Evolutionary conservation across 2,113 vertebrate species (phyloP).

Genomic region (Gopherus evgoodei): DNA sequence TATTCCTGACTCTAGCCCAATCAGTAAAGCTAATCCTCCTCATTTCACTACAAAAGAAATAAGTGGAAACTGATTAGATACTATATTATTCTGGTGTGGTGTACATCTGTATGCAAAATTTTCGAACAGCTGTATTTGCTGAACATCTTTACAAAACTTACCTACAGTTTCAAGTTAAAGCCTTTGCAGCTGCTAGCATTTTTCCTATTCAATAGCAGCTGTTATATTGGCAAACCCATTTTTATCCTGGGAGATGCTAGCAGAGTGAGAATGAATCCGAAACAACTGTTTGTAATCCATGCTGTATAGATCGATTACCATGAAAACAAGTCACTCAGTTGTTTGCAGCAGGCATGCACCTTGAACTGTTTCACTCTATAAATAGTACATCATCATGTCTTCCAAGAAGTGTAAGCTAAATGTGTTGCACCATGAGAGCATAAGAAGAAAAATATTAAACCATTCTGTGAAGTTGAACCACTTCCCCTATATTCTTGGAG

Average conservation of each 20-base stretch:
- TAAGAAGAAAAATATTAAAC: fast-evolving
- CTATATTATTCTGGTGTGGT: background rate
- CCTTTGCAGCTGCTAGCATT: conserved; percentile 39
- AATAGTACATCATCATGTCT: background rate
- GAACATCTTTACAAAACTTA: conserved; percentile 40
- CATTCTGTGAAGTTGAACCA: fast-evolving
- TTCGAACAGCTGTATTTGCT: conserved; percentile 46
- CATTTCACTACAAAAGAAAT: background rate
- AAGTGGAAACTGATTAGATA: fast-evolving
- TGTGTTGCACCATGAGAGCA: background rate
- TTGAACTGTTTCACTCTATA: background rate
- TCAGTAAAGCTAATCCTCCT: background rate
- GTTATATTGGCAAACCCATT: conserved; percentile 17
- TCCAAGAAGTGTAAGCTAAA: background rate
- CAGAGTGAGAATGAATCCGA: conserved; percentile 24
- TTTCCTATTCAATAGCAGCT: conserved; percentile 49
- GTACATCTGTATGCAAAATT: background rate
- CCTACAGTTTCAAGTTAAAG: conserved; percentile 34
- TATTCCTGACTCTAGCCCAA: background rate
- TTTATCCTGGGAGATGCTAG: conserved; percentile 3
- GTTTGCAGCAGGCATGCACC: background rate
- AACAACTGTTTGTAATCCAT: conserved; percentile 30
- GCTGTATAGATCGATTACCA: background rate
- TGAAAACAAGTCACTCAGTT: background rate
- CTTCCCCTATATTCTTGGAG: fast-evolving